phyloP scores from a whole-genome alignment of 64 coral and sea anemone species.

The Montipora capricornis region DNA sequence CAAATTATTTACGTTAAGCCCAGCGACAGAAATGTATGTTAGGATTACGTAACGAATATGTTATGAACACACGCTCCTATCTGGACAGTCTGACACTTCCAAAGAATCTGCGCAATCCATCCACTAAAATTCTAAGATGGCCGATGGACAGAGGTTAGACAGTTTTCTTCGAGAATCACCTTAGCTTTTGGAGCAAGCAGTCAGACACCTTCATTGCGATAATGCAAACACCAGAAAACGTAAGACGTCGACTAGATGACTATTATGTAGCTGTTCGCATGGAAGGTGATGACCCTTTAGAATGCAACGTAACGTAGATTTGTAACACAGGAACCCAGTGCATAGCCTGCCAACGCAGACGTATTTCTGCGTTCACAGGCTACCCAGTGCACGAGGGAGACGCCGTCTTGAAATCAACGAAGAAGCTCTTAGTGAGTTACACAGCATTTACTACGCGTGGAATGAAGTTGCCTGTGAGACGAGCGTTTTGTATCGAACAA shows the following conservation, averaged over 20 bases:
- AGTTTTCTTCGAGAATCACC: constrained; percentile 41
- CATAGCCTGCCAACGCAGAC: no score
- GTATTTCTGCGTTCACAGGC: no score
- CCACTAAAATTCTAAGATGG: constrained; percentile 9
- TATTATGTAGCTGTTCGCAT: constrained; percentile 30
- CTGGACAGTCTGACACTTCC: not conserved
- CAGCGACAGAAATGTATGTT: not conserved
- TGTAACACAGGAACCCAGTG: not conserved
- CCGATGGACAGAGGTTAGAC: not conserved
- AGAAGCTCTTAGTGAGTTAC: constrained; percentile 40
- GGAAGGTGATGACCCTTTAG: constrained; percentile 31
- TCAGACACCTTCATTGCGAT: constrained; percentile 50
- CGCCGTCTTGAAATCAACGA: constrained; percentile 24
- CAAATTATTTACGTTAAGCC: not conserved
- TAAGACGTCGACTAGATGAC: constrained; percentile 55
- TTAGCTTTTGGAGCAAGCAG: constrained; percentile 34
- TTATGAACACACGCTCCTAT: constrained; percentile 17
- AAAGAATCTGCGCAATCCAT: not conserved
- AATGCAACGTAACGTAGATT: constrained; percentile 30
- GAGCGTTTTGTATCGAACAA: constrained; percentile 54
- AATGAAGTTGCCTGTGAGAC: constrained; percentile 57
- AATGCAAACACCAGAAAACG: constrained; percentile 49
- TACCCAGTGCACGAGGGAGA: constrained; percentile 45
- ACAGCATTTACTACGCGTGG: constrained; percentile 56
- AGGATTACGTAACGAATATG: not conserved